Percentiles rank a stretch among this genome's conserved stretches.
Conservation (phyloP, 2,113 vertebrate species). For the Coreoperca whiteheadi region DNA sequence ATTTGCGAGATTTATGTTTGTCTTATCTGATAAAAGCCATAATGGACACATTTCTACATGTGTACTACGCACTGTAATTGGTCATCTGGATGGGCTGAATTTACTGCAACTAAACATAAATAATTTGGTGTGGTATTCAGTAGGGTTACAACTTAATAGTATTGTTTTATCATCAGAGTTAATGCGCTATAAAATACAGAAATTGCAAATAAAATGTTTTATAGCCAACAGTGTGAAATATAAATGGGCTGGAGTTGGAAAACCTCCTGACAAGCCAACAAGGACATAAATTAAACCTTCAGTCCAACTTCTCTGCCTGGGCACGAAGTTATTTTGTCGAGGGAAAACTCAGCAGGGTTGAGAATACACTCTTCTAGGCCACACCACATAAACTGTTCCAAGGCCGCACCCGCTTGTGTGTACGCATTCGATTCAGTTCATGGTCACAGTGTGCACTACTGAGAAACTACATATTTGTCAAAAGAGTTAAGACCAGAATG, state of each 20-base stretch:
- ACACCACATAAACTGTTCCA: constrained; percentile 8
- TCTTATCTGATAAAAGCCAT: not conserved
- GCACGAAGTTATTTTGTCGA: constrained; percentile 1
- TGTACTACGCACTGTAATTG: not conserved
- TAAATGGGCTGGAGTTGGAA: constrained; percentile 38
- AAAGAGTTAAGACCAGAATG: not conserved
- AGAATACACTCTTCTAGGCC: not conserved
- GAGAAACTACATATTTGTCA: not conserved
- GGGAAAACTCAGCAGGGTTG: not conserved
- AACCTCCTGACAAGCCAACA: constrained; percentile 35
- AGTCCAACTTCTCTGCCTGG: not conserved
- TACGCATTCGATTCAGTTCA: not conserved
- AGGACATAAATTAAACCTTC: constrained; percentile 23
- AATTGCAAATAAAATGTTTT: constrained; percentile 61
- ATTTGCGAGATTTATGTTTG: not conserved
- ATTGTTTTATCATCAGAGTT: constrained; percentile 50
- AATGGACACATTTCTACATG: not conserved
- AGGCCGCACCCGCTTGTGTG: constrained; percentile 15
- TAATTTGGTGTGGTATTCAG: constrained; percentile 12
- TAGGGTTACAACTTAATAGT: constrained; percentile 30
- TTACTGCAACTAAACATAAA: constrained; percentile 40
- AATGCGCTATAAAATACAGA: constrained; percentile 53
- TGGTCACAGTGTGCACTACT: not conserved
- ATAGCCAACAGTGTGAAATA: constrained; percentile 48
- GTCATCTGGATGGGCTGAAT: constrained; percentile 21